Evolutionary conservation across 2,797 vertebrate species (phyloP).

Genomic region (Artibeus lituratus): DNA sequence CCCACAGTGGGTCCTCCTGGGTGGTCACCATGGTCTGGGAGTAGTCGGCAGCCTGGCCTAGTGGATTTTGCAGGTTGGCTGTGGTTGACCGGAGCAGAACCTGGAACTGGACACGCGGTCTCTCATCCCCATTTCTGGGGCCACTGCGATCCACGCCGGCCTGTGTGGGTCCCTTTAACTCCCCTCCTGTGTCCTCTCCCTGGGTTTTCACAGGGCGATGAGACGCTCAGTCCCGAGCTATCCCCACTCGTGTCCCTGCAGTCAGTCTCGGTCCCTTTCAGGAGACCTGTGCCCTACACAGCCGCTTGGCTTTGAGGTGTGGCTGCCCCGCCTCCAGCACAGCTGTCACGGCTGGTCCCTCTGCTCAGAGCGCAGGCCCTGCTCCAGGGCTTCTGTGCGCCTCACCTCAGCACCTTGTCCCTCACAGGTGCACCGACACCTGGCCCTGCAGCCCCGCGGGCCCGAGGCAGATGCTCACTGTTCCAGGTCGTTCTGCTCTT

Average conservation of each 20-base stretch:
- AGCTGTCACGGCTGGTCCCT: neutral
- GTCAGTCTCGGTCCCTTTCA: neutral
- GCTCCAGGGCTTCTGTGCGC: rapidly evolving
- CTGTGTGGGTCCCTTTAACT: neutral
- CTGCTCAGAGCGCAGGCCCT: rapidly evolving
- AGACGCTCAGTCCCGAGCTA: neutral
- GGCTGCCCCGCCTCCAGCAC: neutral
- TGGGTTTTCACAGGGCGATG: neutral
- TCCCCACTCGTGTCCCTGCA: neutral
- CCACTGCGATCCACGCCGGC: rapidly evolving
- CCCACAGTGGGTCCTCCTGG: too few species aligned
- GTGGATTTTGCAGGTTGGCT: neutral
- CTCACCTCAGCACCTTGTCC: rapidly evolving
- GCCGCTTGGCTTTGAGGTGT: neutral
- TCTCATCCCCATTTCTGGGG: rapidly evolving
- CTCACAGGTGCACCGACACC: rapidly evolving
- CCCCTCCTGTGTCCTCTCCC: neutral
- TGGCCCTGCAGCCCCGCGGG: rapidly evolving
- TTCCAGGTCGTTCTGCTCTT: rapidly evolving
- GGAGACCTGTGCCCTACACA: neutral
- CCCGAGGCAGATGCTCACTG: rapidly evolving
- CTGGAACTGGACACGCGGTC: rapidly evolving
- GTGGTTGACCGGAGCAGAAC: too few species aligned
- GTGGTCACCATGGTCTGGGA: rapidly evolving
- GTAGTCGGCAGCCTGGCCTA: rapidly evolving